phyloP scores from a whole-genome alignment of 2,888 invertebrate genomes.

The Patella caerulea region DNA sequence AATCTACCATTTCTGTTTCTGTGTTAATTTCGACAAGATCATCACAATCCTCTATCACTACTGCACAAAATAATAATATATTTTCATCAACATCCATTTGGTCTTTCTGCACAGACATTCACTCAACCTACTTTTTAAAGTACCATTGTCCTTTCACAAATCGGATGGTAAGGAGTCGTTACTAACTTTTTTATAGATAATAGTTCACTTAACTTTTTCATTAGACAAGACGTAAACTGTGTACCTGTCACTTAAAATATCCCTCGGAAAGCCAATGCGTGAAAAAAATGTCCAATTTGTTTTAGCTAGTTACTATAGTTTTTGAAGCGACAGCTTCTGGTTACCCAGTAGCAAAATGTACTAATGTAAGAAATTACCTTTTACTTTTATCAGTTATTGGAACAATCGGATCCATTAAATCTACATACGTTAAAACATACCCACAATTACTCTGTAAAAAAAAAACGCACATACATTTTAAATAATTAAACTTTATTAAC shows the following conservation, averaged over 20 bases:
- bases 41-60: background rate
- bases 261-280: constrained; percentile 36
- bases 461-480: too few relatives aligned
- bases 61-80: background rate
- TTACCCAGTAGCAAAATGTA: constrained; percentile 29
- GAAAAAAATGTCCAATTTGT: constrained; percentile 25
- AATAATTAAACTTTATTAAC: too few relatives aligned
- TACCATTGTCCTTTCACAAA: constrained; percentile 33
- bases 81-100: constrained; percentile 19
- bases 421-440: background rate
- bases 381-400: constrained; percentile 18
- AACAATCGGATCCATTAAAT: constrained; percentile 29
- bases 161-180: constrained; percentile 35
- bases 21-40: background rate
- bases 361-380: constrained; percentile 24
- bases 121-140: constrained; percentile 25
- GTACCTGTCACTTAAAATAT: constrained; percentile 38
- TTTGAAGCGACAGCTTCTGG: constrained; percentile 26
- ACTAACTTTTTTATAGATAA: constrained; percentile 32
- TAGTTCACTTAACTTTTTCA: constrained; percentile 31
- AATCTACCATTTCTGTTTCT: background rate
- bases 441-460: too few relatives aligned
- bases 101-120: constrained; percentile 12
- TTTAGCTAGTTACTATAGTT: constrained; percentile 28
- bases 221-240: constrained; percentile 40